Evolutionary conservation across 2,113 vertebrate species (phyloP), one percentile per base, ranked within the genome.

Genomic region (Sardina pilchardus): DNA sequence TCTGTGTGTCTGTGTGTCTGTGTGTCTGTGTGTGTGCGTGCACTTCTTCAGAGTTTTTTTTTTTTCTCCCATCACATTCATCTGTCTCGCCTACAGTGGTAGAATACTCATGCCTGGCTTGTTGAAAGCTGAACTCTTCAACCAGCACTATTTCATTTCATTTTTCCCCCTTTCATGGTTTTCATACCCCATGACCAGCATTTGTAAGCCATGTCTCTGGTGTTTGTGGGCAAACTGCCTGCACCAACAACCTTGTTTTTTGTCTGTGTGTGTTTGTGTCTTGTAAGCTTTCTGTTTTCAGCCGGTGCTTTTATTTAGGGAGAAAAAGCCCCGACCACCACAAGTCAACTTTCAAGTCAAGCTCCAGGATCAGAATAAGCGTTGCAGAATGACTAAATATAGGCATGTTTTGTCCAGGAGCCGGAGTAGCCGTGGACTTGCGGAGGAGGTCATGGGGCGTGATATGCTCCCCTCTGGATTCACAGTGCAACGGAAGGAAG

Each of bases 361-460:
- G 63, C 63, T 71, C 10, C 34, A 26, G 63, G 10, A 71, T 30
- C 26, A 34, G 63, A 30, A 9, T 30, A 30, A 71, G 63, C 63
- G 26, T 71, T 71, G 63, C 63, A 71, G 63, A 71, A 71, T 71
- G 63, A 30, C 63, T 71, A 71, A 71, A 71, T 71, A 71, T 71
- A 34, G 63, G 63, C 63, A 71, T 71, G 63, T 71, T 71, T 71
- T 71, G 63, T 71, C 63, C 63, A 71, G 63, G 63, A 71, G 63
- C 63, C 9, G 63, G 1, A 71, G 10, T 10, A 34, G 26, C 63
- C 34, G 26, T 71, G n/a, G 63, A 34, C 63, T 71, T 71, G 63
- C 34, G 63, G 63, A 34, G 63, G 63, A 34, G 63, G 63, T 71
- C 63, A 71, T 34, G 63, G 63, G 63, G 63, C 10, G 63, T 71